These are phyloP conservation scores for Trichonephila inaurata DNA, from an alignment of 1,140 invertebrate genomes.

Conservation along the genomic window DNA sequence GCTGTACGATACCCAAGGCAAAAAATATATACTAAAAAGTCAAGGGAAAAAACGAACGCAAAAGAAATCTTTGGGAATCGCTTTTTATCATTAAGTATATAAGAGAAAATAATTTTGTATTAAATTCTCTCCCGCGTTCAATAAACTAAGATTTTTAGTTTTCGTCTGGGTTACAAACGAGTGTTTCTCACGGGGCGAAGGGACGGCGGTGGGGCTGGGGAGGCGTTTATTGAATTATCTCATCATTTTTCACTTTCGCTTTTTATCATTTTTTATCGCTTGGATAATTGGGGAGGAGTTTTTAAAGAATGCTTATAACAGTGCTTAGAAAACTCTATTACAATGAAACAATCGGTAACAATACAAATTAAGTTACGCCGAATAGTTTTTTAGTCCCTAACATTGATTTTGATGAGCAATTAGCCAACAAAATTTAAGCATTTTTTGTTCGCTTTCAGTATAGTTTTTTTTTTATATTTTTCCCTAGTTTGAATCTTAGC, in stretches of 20 bases:
- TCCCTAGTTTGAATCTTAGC: too few relatives aligned
- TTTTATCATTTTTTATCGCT: neutral
- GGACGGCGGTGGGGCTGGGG: neutral
- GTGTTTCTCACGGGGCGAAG: neutral
- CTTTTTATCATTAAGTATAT: slow-evolving; percentile 72
- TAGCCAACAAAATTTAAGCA: too few relatives aligned
- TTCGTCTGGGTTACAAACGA: slow-evolving; percentile 21
- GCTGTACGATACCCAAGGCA: slow-evolving; percentile 27
- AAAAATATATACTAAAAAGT: slow-evolving; percentile 46
- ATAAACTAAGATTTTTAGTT: slow-evolving; percentile 66
- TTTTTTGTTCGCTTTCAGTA: too few relatives aligned
- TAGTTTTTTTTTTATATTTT: too few relatives aligned
- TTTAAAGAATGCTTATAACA: neutral
- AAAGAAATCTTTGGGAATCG: slow-evolving; percentile 40
- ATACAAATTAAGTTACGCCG: neutral
- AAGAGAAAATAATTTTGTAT: slow-evolving; percentile 71
- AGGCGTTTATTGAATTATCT: neutral
- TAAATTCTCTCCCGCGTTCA: slow-evolving; percentile 59
- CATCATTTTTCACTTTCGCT: neutral
- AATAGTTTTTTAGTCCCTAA: too few relatives aligned
- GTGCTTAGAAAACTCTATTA: neutral
- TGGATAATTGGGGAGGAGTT: neutral
- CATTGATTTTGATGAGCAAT: too few relatives aligned
- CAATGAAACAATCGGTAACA: neutral
- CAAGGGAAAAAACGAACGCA: neutral